Evolutionary conservation across 2,797 vertebrate species (phyloP), one percentile per base, ranked within the genome.

Genomic region (Enteromius treurensis): DNA sequence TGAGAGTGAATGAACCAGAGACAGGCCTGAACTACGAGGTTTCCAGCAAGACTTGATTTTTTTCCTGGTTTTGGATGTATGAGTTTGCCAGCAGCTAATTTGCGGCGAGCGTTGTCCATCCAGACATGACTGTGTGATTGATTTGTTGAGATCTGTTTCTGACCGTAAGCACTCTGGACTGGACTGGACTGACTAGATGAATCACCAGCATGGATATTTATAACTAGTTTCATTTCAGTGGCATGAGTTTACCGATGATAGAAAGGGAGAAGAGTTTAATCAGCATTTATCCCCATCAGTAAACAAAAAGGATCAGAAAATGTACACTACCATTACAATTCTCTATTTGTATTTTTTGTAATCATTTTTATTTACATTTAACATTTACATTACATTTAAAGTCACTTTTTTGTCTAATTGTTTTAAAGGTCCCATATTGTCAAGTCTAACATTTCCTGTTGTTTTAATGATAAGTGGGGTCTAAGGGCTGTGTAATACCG

Each of bases 1-100:
- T 77, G 77, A 67, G 60, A 78, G 15, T 53, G 62, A 81, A 74
- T 83, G 34, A 79, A 58, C 19, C 23, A 77, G 37, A 78, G 49
- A 62, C 67, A 70, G 55, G 29, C 51, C 53, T 32, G 34, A 73
- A 49, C 6, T 64, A 14, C 1, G 15, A 58, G 14, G 1, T 42
- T 37, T 42, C 34, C 21, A 62, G 3, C 9, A 13, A 13, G 40
- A 9, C 2, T 21, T 62, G 45, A 42, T 77, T 7, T 3, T 53
- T 34, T 51, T 53, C 7, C 49, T 37, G 15, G 15, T 37, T 75
- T 74, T 1, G 34, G 34, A 47, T 21, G 26, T 47, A 32, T 47
- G 15, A 64, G 5, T 49, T 8, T 32, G 23, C 69, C 70, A 53
- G 26, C 45, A 53, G 47, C 2, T 21, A 74, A 13, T 55, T 13